A percentile compares a stretch with the other conserved stretches of the same genome.
phyloP scores from a whole-genome alignment of 2,888 invertebrate genomes.

The Cataglyphis cursor region DNA sequence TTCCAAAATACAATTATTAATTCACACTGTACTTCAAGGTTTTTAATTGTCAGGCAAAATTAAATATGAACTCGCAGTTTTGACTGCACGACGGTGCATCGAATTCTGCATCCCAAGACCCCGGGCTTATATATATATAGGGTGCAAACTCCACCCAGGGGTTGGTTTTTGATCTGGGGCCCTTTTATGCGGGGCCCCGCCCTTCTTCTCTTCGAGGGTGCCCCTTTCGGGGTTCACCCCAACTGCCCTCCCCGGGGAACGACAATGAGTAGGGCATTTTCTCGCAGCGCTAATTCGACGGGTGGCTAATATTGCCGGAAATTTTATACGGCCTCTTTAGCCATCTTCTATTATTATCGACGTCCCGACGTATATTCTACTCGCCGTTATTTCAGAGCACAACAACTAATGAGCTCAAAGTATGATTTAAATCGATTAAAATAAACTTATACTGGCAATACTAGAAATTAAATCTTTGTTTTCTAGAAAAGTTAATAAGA shows the following conservation, averaged over 20 bases:
- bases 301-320: conserved; percentile 79
- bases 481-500: neutral
- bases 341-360: conserved; percentile 75
- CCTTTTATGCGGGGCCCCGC: conserved; percentile 82
- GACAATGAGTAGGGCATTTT: conserved; percentile 80
- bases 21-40: neutral
- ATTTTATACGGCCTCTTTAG: conserved; percentile 77
- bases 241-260: conserved; percentile 74
- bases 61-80: conserved; percentile 23
- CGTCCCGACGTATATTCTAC: conserved; percentile 18
- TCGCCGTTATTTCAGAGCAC: conserved; percentile 58
- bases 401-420: conserved; percentile 64
- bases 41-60: conserved; percentile 10
- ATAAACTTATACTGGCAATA: neutral
- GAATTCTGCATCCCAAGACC: conserved; percentile 77
- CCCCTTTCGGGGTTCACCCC: conserved; percentile 71
- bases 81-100: conserved; percentile 73
- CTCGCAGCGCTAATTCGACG: conserved; percentile 83
- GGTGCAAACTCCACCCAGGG: conserved; percentile 85
- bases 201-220: conserved; percentile 78
- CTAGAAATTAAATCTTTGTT: neutral
- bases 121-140: conserved; percentile 76
- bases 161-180: conserved; percentile 81
- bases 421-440: conserved; percentile 67
- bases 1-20: neutral